Evolutionary conservation across 1,140 invertebrate genomes (phyloP), one percentile per base, ranked within the genome.

Genomic region (Monochamus saltuarius): DNA sequence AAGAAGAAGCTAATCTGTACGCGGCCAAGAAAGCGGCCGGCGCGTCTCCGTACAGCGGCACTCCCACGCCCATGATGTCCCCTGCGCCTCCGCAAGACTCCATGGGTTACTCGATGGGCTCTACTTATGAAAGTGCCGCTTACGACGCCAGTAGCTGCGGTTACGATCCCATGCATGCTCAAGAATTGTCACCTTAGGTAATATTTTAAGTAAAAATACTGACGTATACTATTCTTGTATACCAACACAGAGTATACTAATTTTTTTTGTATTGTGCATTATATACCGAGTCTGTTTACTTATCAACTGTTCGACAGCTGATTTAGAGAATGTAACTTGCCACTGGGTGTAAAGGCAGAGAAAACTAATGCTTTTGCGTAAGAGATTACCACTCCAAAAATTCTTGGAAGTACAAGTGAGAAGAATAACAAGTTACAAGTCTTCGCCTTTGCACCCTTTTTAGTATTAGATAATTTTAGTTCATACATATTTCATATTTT

Each of bases 1-100:
- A 99, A 79, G 98, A 99, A 81, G 98, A 99, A 81, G 97, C 98
- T 37, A 99, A 98, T 80, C 83, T 99, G 68, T 99, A 99, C 79
- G 97, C 97, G 65, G 96, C 97, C 46, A 99, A 99, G 83, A 98
- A 98, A 80, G 95, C 96, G 73, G 95, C 96, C 63, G 92, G 92
- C 75, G 91, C 92, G 62, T 95, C 92, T 61, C 92, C 92, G 53
- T 96, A 95, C 82, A 89, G 90, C 71, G 91, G 91, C 65, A 92
- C 91, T 51, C 89, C 92, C 52, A 94, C 91, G 68, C 91, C 91
- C 42, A 92, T 95, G 89, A 93, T 95, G 90, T 94, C 91, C 57
- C 92, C 92, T 64, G 92, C 92, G 70, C 91, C 92, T 38, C 85
- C 89, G 62, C 90, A 93, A 77, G 92, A 94, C 77, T 90, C 89